Base-by-base conservation (phyloP, 2,113 vertebrate species). In the Apodemus speciosus region DNA sequence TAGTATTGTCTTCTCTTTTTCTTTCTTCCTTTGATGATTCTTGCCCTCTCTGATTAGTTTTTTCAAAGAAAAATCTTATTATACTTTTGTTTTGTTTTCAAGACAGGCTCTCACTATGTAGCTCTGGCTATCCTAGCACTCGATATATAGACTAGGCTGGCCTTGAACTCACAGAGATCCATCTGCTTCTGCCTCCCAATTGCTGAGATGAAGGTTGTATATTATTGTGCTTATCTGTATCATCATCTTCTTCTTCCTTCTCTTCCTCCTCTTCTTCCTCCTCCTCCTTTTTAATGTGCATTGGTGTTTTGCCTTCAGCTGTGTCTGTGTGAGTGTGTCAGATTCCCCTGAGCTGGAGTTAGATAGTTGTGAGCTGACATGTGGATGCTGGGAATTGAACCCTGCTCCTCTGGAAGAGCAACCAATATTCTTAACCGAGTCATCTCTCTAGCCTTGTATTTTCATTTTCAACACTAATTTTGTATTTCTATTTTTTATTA, bases 41-140 rank as follows among this genome's bases (percentile, higher is more conserved):
- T 90, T 84, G 4, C 11, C 35, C 10, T 35, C 35, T 77, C 35
- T 58, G 64, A 88, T 81, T 87, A 68, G 38, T 18, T 71, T 89
- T 94, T 81, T 81, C 46, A 95, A 89, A 96, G 32, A 80, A 89
- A 88, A 60, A 62, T 38, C 68, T 85, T 66, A n/a, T 3, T 46
- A n/a, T 23, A n/a, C 6, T n/a, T 77, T 51, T 77, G 51, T 32
- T 49, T 79, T 23, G 32, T 6, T n/a, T 79, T 53, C 1, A 0
- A 56, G 77, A 25, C 21, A 80, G 35, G 21, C 20, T 80, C 51
- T 80, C 11, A 77, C 49, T 53, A 13, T 38, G 10, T 80, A 80
- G 51, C 51, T 58, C 35, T 80, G 35, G 77, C 51, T 56, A 21
- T n/a, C 51, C 35, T 80, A 10, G 35, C 56, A 80, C 51, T 56